A percentile compares a stretch with the other conserved stretches of the same genome.
These are phyloP conservation scores for Bradysia coprophila DNA, from an alignment of 1,140 invertebrate genomes.

Conservation along the genomic window DNA sequence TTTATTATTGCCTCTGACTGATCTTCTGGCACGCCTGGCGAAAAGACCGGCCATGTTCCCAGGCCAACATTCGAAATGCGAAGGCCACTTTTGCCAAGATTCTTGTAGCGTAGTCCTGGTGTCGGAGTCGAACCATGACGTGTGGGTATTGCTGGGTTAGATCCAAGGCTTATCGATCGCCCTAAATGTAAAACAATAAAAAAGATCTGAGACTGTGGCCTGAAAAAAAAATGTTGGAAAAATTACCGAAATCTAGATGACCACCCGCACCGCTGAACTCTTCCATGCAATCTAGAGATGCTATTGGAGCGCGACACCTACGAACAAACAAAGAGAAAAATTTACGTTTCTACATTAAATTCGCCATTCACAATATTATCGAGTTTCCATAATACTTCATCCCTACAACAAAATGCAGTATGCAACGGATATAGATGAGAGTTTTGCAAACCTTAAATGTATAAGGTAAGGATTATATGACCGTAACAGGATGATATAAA, in stretches of 20 bases:
- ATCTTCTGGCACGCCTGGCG: slow-evolving; percentile 57
- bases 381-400: too few relatives aligned
- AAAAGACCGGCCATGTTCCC: slow-evolving; percentile 82
- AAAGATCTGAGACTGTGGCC: neutral
- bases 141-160: slow-evolving; percentile 21
- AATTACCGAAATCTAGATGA: slow-evolving; percentile 29
- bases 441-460: too few relatives aligned
- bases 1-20: slow-evolving; percentile 82
- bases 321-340: slow-evolving; percentile 8
- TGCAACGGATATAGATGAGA: too few relatives aligned
- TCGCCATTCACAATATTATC: too few relatives aligned
- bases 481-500: too few relatives aligned
- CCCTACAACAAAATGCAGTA: too few relatives aligned
- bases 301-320: slow-evolving; percentile 77
- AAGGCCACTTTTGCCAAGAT: slow-evolving; percentile 82
- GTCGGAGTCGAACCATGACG: slow-evolving; percentile 23
- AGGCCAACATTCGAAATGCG: slow-evolving; percentile 81
- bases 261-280: slow-evolving; percentile 53
- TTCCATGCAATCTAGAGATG: slow-evolving; percentile 83
- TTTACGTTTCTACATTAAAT: too few relatives aligned
- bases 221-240: slow-evolving; percentile 5
- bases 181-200: slow-evolving; percentile 7
- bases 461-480: too few relatives aligned
- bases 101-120: slow-evolving; percentile 63
- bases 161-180: slow-evolving; percentile 23